Conservation (phyloP, 2,113 vertebrate species). For the Trogon surrucura region DNA sequence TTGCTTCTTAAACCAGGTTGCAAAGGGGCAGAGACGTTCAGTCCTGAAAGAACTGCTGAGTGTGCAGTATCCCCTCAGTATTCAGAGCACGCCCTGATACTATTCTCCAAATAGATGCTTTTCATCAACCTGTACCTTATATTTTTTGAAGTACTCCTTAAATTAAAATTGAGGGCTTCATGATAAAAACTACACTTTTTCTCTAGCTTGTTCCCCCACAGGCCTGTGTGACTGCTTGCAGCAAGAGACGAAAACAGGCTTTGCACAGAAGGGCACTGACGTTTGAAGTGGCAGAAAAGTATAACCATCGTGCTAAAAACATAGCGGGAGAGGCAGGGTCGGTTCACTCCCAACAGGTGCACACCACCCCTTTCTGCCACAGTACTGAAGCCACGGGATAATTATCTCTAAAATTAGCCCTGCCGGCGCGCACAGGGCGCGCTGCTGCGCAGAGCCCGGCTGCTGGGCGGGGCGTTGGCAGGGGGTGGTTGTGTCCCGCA, state of each 20-base stretch:
- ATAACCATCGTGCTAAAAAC: not conserved
- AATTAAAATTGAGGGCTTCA: not conserved
- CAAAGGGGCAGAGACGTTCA: not conserved
- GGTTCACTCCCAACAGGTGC: not conserved
- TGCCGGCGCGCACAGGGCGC: accelerated
- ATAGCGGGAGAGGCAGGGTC: not conserved
- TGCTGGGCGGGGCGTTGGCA: not conserved
- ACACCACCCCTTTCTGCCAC: not conserved
- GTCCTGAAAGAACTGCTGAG: not conserved
- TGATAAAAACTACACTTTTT: not conserved
- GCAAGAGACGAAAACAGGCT: not conserved
- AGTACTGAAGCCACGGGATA: not conserved
- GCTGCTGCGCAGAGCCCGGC: not conserved
- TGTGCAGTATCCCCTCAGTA: not conserved
- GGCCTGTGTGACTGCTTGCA: not conserved
- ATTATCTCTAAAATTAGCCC: not conserved
- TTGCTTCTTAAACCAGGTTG: not conserved
- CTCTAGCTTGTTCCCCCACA: too few relatives aligned
- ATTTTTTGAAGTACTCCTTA: not conserved
- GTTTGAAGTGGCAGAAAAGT: not conserved
- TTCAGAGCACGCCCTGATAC: not conserved
- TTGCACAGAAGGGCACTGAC: not conserved
- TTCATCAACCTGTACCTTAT: not conserved
- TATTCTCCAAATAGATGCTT: not conserved
- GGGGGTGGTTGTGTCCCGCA: too few relatives aligned